Base-by-base conservation (phyloP, 2,113 vertebrate genomes). In the Beaufortia kweichowensis region DNA sequence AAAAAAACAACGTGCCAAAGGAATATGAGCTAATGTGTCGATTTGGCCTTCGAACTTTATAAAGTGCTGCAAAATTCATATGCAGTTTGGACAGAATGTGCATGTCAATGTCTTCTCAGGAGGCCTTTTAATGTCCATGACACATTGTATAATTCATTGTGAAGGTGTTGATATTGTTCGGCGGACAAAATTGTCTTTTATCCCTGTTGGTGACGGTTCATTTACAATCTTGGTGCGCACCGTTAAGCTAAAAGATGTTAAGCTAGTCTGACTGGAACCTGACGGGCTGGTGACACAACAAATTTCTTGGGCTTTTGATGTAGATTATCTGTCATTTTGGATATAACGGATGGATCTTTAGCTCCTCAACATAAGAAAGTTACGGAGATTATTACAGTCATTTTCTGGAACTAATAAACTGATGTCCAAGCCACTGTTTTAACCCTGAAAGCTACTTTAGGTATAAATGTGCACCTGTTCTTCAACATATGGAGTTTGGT, bases 191-290 rank as follows among this genome's bases (percentile, higher is more conserved):
- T 35, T 50, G 60, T 56, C 33, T 66, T 23, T 74, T 55, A n/a
- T 31, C 31, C 6, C 48, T 29, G 33, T 9, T 26, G 11, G 26
- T 71, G 59, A 79, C 26, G 57, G 78, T 79, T 87, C 77, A 75
- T 85, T 86, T 83, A 72, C 21, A 59, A 43, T 75, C 23, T 48
- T 12, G 61, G 17, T 59, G 66, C 55, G 76, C 63, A 35, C 76
- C 71, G 55, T 81, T 72, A 77, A 66, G 55, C 75, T 56, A 69
- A 77, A 70, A 26, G 75, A 81, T 41, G 78, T 64, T 21, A 78
- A 82, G 76, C 80, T 69, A 63, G 82, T 84, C 81, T 76, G 80
- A 86, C 66, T 81, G 78, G 83, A 86, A 87, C 79, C 83, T 82
- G 81, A 80, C 55, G 29, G 64, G 83, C 81, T 78, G 61, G 63